Evolutionary conservation across 2,113 vertebrate species (phyloP).

Genomic region (Acanthisitta chloris): DNA sequence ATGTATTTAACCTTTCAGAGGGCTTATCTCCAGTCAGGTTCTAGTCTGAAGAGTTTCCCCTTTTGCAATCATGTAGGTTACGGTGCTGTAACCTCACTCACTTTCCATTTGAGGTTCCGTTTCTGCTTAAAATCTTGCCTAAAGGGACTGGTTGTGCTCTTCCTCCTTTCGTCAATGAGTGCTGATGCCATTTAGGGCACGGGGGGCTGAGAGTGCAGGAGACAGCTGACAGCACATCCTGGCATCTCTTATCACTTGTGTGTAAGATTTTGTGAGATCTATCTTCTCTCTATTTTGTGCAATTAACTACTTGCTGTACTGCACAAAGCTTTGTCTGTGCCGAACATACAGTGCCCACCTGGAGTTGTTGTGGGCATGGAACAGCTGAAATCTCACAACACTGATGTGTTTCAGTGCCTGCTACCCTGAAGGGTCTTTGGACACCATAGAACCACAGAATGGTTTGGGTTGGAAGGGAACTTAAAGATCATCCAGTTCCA

Average conservation of each 20-base stretch:
- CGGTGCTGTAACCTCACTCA: not conserved
- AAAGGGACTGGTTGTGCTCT: not conserved
- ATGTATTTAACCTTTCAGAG: not conserved
- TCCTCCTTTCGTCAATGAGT: not conserved
- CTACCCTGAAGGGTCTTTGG: not conserved
- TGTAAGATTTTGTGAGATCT: not conserved
- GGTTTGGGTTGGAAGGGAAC: not conserved
- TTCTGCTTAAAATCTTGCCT: not conserved
- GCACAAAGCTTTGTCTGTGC: not conserved
- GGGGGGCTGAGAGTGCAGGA: not conserved
- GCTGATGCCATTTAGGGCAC: not conserved
- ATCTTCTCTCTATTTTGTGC: not conserved
- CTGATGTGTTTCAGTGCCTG: not conserved
- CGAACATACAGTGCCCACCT: not conserved
- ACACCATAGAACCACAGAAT: not conserved
- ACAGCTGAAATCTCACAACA: not conserved
- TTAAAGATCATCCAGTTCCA: not conserved
- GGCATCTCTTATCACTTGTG: not conserved
- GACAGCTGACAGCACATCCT: not conserved
- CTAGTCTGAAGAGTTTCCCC: constrained; percentile 19
- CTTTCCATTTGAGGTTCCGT: constrained; percentile 31
- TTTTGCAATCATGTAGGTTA: constrained; percentile 26
- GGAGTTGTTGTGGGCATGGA: not conserved
- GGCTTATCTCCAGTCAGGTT: constrained; percentile 16
- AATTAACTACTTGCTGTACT: not conserved